Percentiles rank a stretch among this genome's conserved stretches.
phyloP scores from a whole-genome alignment of 2,113 vertebrate species.

The Chinchilla lanigera region DNA sequence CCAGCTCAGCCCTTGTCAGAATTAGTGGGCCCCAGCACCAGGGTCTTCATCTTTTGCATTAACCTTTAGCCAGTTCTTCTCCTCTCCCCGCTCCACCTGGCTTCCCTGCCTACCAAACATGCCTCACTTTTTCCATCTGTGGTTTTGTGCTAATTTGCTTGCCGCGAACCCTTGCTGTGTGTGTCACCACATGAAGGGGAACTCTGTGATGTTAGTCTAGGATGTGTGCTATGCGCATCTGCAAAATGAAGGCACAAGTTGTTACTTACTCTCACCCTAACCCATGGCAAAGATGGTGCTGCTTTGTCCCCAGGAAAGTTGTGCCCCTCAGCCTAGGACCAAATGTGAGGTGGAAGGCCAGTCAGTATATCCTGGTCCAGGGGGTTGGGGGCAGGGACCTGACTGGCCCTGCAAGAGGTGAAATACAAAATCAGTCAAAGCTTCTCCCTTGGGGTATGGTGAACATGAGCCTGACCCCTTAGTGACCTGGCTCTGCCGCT shows the following conservation, averaged over 20 bases:
- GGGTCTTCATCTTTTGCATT: not conserved
- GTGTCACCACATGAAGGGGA: not conserved
- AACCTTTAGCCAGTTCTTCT: not conserved
- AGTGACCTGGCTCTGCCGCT: not conserved
- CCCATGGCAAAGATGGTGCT: not conserved
- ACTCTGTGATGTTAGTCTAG: not conserved
- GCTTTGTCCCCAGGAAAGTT: not conserved
- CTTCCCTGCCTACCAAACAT: not conserved
- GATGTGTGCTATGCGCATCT: rapidly evolving
- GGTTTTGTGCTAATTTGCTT: not conserved
- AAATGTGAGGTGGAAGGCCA: not conserved
- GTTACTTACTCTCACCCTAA: not conserved
- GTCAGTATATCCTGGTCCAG: not conserved
- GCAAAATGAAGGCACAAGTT: not conserved
- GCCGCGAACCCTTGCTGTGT: not conserved
- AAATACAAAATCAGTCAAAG: not conserved
- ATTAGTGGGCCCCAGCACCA: no score
- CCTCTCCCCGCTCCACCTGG: no score
- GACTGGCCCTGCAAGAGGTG: not conserved
- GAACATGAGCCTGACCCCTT: not conserved
- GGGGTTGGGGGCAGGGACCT: not conserved
- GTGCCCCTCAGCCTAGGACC: not conserved
- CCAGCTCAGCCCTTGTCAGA: not conserved
- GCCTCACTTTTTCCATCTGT: not conserved
- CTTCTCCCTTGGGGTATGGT: not conserved